These are phyloP conservation scores for Drosophila arawakana DNA, from an alignment of 1,140 invertebrate species.

Conservation along the genomic window DNA sequence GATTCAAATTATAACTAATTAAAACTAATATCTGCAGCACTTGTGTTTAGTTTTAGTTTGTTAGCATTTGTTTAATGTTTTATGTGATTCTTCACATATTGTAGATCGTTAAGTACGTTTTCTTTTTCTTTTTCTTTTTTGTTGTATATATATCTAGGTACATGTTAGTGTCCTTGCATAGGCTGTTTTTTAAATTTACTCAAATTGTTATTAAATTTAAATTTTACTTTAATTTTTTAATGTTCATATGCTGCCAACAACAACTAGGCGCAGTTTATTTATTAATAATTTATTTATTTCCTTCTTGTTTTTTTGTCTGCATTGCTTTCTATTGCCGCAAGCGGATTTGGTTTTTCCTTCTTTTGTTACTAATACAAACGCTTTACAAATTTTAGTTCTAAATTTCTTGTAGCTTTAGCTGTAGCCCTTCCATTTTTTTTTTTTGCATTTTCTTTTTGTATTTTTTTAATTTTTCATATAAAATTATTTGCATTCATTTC, in stretches of 20 bases:
- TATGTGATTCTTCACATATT: conserved; percentile 20
- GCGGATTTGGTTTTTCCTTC: conserved; percentile 49
- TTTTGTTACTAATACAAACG: conserved; percentile 61
- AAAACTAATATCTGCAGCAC: conserved; percentile 73
- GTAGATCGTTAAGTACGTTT: conserved; percentile 36
- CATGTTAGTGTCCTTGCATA: conserved; percentile 81
- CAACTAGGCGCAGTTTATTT: conserved; percentile 64
- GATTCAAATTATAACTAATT: conserved; percentile 42
- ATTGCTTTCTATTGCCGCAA: conserved; percentile 61
- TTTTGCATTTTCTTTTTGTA: conserved; percentile 48
- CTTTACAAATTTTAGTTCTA: conserved; percentile 64
- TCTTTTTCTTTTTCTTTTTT: conserved; percentile 43
- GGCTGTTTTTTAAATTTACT: conserved; percentile 66
- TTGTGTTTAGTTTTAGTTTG: conserved; percentile 72
- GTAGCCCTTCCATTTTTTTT: conserved; percentile 40
- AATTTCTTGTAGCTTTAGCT: conserved; percentile 55
- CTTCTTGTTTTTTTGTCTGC: conserved; percentile 30
- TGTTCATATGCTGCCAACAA: conserved; percentile 65
- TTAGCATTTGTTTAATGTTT: conserved; percentile 32
- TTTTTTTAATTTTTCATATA: conserved; percentile 61
- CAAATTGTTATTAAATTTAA: conserved; percentile 50
- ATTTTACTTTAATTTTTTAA: conserved; percentile 35
- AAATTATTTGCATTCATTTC: conserved; percentile 78
- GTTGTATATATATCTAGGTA: conserved; percentile 81
- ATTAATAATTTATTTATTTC: conserved; percentile 37